Evolutionary conservation across 37 sponge, comb jelly and placozoan genomes (phyloP), one percentile per base, ranked within the genome.

Genomic region (Lycopodina hypogea): DNA sequence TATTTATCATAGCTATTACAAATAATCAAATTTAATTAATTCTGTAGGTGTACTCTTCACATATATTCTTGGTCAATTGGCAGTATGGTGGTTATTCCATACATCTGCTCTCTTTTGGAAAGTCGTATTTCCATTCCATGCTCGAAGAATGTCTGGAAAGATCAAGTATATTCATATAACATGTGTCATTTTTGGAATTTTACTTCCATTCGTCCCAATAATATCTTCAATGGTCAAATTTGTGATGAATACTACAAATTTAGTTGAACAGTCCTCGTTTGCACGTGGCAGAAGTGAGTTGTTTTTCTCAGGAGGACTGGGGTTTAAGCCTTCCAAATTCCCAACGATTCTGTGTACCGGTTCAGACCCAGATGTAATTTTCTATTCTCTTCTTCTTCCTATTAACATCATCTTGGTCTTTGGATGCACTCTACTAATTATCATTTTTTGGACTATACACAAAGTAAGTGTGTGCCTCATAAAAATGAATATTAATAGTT

Each of bases 61-160:
- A n/a, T n/a, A n/a, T n/a, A n/a, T n/a, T n/a, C n/a, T n/a, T n/a
- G n/a, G n/a, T n/a, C 51, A 41, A 51, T 6, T 1, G 23, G 28
- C n/a, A 61, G 1, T 65, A 9, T 65, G 66, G 66, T 65, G 66
- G 66, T 12, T 65, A 32, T 65, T 33, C 30, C 35, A 65, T 30
- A 65, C 30, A 32, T 32, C 35, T 32, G 3, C 35, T 32, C 66
- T 65, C 4, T 65, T 65, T 32, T 65, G 66, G 66, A 65, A 65
- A 33, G 66, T 65, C 3, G 33, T 30, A 14, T 65, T 65, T 32
- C 66, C 66, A 30, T 34, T 65, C 34, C 66, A 65, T 32, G 66
- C 66, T 30, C 32, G 66, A 65, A n/a, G n/a, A n/a, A 30, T 34
- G 3, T 17, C 35, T 65, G 30, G 30, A 65, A 45, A 45, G 9